phyloP scores from a whole-genome alignment of 2,888 invertebrate genomes.

The Octonoba sinensis region DNA sequence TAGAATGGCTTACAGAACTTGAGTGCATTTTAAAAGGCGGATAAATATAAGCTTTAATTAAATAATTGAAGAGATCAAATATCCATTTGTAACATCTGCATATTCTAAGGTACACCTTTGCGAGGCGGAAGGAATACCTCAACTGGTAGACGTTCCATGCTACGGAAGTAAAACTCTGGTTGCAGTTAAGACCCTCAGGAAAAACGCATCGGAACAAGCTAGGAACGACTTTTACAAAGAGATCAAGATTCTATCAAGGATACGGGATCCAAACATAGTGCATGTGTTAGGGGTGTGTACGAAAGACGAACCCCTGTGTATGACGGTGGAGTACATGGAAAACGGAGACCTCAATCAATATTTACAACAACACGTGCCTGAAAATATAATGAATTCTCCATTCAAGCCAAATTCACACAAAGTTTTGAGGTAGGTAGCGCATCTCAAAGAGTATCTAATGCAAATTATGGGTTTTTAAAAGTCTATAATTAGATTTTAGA shows the following conservation, averaged over 20 bases:
- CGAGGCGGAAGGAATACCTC: constrained; percentile 69
- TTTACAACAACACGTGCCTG: constrained; percentile 80
- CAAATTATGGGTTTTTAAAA: no score
- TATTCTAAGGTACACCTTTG: constrained; percentile 69
- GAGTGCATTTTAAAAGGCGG: constrained; percentile 15
- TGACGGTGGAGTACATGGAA: constrained; percentile 90
- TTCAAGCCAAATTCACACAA: constrained; percentile 77
- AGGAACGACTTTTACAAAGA: constrained; percentile 87
- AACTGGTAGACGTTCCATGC: constrained; percentile 66
- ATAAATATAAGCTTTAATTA: background rate
- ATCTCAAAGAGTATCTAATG: no score
- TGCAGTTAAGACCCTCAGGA: constrained; percentile 87
- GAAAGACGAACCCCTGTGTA: constrained; percentile 86
- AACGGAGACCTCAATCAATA: constrained; percentile 86
- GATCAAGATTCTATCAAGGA: constrained; percentile 86
- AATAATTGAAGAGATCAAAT: no score
- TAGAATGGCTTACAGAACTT: no score
- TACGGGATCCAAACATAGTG: constrained; percentile 87
- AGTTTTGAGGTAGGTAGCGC: constrained; percentile 78
- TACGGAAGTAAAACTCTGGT: constrained; percentile 79
- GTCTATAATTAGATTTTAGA: no score
- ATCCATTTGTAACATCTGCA: background rate
- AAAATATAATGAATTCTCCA: constrained; percentile 76
- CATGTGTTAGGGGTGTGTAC: constrained; percentile 85
- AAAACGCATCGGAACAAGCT: constrained; percentile 80